Evolutionary conservation across 1,140 invertebrate species (phyloP).

Genomic region (Oryctes rhinoceros): DNA sequence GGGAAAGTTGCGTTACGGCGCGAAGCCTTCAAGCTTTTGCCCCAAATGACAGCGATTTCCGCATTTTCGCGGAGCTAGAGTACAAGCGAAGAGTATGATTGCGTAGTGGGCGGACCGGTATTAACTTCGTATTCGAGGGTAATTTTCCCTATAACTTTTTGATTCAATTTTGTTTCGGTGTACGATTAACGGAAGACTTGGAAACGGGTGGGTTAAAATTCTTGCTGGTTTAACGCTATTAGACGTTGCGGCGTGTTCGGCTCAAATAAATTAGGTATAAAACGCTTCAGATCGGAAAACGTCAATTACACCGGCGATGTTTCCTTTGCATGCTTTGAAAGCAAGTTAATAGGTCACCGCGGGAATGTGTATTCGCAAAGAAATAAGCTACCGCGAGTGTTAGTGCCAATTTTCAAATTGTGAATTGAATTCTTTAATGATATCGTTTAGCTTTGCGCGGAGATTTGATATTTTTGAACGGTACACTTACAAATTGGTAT

Average conservation of each 20-base stretch:
- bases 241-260: neutral
- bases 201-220: neutral
- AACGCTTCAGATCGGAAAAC: neutral
- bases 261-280: neutral
- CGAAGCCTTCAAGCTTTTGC: neutral
- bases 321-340: no score
- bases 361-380: no score
- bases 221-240: neutral
- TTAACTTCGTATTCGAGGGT: neutral
- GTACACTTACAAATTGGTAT: no score
- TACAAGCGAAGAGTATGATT: neutral
- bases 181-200: neutral
- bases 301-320: neutral
- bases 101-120: neutral
- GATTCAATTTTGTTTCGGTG: conserved; percentile 1
- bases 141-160: neutral
- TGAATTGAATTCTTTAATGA: no score
- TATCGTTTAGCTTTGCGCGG: no score
- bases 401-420: no score
- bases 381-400: no score
- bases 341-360: no score
- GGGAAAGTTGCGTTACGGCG: neutral
- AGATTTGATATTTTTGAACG: no score
- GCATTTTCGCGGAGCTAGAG: neutral
- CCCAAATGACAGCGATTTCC: neutral